Evolutionary conservation across 2,113 vertebrate species (phyloP).

Genomic region (Podarcis muralis): DNA sequence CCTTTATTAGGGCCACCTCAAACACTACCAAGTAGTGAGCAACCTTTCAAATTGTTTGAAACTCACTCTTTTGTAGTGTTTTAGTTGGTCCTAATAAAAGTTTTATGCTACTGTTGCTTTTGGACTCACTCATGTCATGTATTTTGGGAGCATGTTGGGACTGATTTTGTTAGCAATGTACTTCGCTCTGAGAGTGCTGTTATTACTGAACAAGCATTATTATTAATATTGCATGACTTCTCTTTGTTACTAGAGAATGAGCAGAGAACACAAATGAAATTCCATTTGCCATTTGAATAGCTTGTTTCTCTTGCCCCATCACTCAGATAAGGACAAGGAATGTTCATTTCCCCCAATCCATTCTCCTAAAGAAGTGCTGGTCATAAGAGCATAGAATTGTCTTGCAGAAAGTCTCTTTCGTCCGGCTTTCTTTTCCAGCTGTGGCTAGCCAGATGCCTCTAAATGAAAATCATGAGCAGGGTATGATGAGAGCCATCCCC

Average conservation of each 20-base stretch:
- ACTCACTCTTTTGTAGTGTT: background rate
- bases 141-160: background rate
- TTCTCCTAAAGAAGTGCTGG: background rate
- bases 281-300: background rate
- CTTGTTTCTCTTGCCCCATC: background rate
- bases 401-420: background rate
- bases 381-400: background rate
- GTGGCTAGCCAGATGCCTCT: background rate
- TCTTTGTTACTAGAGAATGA: conserved; percentile 1
- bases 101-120: background rate
- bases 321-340: background rate
- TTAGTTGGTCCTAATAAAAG: background rate
- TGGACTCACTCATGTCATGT: background rate
- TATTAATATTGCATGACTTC: conserved; percentile 19
- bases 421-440: background rate
- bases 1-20: background rate
- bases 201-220: conserved; percentile 10
- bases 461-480: background rate
- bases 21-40: background rate
- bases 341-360: background rate
- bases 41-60: background rate
- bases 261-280: background rate
- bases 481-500: background rate
- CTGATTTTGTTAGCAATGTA: background rate
- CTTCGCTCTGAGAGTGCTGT: background rate